A percentile compares a stretch with the other conserved stretches of the same genome.
These are phyloP conservation scores for Tadarida brasiliensis DNA, from an alignment of 2,797 vertebrate genomes.

Conservation along the genomic window DNA sequence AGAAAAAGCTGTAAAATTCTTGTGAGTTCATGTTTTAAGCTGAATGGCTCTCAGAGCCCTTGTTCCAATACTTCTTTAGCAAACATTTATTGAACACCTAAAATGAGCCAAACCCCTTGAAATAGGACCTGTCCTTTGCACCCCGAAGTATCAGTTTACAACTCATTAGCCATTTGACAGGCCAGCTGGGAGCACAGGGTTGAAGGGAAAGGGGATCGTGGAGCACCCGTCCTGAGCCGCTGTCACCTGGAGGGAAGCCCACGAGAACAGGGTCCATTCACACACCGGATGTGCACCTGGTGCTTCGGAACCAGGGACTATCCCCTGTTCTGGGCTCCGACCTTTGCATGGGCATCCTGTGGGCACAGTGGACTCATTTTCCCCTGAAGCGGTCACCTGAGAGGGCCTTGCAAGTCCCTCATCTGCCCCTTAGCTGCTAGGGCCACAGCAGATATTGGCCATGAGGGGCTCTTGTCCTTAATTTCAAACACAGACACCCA, in stretches of 20 bases:
- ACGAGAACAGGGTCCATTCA: neutral
- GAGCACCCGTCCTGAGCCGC: neutral
- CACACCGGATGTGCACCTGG: no score
- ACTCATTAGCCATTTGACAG: constrained; percentile 46
- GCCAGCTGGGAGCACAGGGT: neutral
- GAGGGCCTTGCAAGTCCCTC: neutral
- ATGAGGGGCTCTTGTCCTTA: neutral
- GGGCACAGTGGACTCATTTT: neutral
- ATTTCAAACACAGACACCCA: neutral
- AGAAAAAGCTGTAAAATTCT: neutral
- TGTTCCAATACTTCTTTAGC: constrained; percentile 5
- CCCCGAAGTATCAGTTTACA: constrained; percentile 46
- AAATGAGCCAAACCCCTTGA: neutral
- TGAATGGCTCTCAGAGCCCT: neutral
- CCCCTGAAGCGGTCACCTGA: neutral
- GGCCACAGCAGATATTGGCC: neutral
- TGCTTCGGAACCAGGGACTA: neutral
- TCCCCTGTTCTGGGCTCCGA: neutral
- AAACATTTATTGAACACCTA: constrained; percentile 20
- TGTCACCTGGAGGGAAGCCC: neutral
- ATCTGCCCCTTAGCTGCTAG: neutral
- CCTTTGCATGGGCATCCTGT: neutral
- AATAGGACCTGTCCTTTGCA: neutral
- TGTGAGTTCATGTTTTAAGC: neutral
- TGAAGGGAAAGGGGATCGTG: neutral